A percentile compares a stretch with the other conserved stretches of the same genome.
These are phyloP conservation scores for Mugil cephalus DNA, from an alignment of 2,113 vertebrate genomes.

Conservation along the genomic window DNA sequence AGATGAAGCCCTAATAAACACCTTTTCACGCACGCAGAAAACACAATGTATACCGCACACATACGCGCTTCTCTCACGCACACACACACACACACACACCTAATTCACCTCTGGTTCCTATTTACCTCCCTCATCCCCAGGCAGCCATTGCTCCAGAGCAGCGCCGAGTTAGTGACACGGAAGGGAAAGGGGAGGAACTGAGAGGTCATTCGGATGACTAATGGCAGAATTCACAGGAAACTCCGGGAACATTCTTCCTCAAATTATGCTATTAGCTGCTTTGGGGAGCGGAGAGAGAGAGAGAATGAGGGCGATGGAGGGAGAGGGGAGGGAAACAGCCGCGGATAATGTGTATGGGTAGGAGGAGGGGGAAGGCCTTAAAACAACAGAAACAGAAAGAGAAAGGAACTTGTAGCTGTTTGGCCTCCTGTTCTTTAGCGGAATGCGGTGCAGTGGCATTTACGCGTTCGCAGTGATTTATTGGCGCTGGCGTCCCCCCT, in stretches of 20 bases:
- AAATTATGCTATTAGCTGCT: slow-evolving; percentile 98
- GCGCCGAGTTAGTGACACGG: slow-evolving; percentile 60
- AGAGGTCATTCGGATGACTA: slow-evolving; percentile 92
- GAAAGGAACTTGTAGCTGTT: slow-evolving; percentile 78
- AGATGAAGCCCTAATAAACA: not conserved
- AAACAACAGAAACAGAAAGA: slow-evolving; percentile 80
- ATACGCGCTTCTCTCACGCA: slow-evolving; percentile 17
- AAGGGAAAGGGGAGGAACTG: slow-evolving; percentile 80
- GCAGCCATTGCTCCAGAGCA: slow-evolving; percentile 62
- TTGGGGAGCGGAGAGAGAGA: slow-evolving; percentile 56
- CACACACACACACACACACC: slow-evolving; percentile 12
- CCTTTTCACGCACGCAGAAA: slow-evolving; percentile 2
- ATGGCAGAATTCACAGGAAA: slow-evolving; percentile 97
- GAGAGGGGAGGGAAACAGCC: slow-evolving; percentile 44
- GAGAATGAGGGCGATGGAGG: slow-evolving; percentile 10
- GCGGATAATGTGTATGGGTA: slow-evolving; percentile 28
- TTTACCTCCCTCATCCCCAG: slow-evolving; percentile 65
- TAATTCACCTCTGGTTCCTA: slow-evolving; percentile 71
- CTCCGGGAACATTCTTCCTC: slow-evolving; percentile 96
- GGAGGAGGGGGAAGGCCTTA: slow-evolving; percentile 59
- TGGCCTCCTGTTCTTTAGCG: slow-evolving; percentile 76
- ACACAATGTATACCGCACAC: not conserved
- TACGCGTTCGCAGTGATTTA: slow-evolving; percentile 83
- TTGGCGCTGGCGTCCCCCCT: slow-evolving; percentile 67
- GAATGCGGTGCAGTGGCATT: slow-evolving; percentile 82